Percentiles rank a stretch among this genome's conserved stretches.
phyloP scores from a whole-genome alignment of 2,888 invertebrate genomes.

The Dryocosmus kuriphilus region DNA sequence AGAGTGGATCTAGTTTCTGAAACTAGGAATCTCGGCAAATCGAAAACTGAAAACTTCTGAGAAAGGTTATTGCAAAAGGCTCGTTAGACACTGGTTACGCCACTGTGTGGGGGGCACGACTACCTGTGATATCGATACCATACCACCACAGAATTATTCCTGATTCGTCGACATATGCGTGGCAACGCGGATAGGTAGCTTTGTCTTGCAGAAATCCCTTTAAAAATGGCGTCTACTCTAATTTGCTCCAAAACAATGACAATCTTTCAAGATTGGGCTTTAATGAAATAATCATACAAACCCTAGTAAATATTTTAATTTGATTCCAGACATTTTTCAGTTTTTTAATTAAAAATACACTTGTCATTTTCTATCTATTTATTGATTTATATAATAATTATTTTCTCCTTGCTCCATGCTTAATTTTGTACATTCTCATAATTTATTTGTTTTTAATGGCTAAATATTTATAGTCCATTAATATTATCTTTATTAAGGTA shows the following conservation, averaged over 20 bases:
- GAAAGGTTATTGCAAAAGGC: constrained; percentile 27
- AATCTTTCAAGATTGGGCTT: neutral
- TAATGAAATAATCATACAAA: neutral
- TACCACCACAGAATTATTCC: constrained; percentile 38
- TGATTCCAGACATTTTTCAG: neutral
- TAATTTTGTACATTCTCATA: too few relatives aligned
- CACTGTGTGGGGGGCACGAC: constrained; percentile 5
- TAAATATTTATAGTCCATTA: too few relatives aligned
- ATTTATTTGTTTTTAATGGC: too few relatives aligned
- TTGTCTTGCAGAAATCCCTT: constrained; percentile 20
- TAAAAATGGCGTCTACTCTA: neutral
- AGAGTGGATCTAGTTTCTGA: neutral
- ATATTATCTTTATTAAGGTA: too few relatives aligned
- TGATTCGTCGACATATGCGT: constrained; percentile 36
- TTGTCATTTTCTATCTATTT: neutral
- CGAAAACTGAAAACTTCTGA: neutral
- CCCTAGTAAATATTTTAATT: neutral
- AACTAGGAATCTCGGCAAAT: neutral
- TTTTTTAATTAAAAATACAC: neutral
- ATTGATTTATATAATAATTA: neutral
- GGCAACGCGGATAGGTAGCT: constrained; percentile 25
- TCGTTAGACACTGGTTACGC: constrained; percentile 23
- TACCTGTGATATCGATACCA: constrained; percentile 40
- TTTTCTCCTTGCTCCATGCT: too few relatives aligned
- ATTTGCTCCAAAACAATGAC: neutral